Evolutionary conservation across 2,113 vertebrate species (phyloP).

Genomic region (Parus major): DNA sequence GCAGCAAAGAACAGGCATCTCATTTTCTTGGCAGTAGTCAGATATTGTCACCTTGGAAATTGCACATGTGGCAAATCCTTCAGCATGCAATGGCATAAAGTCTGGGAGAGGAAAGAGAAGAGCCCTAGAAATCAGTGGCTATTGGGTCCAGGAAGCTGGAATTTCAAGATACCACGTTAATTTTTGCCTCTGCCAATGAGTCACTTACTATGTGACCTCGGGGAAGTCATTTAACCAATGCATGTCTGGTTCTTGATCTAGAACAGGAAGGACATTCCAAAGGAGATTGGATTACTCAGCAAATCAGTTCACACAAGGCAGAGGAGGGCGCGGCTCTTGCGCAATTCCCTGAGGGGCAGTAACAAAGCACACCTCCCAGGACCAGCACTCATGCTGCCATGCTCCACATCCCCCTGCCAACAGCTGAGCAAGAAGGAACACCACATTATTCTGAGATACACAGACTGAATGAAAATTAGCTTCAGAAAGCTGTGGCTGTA

Average conservation of each 20-base stretch:
- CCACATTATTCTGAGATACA: neutral
- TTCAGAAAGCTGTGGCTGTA: neutral
- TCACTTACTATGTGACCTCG: neutral
- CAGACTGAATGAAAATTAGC: neutral
- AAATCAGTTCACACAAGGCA: neutral
- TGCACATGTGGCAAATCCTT: rapidly evolving
- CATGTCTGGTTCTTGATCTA: neutral
- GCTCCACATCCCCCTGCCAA: neutral
- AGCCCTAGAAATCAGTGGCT: neutral
- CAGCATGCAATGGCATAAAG: neutral
- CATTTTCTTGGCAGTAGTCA: neutral
- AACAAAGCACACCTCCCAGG: neutral
- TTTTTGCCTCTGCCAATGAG: neutral
- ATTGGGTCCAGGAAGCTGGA: neutral
- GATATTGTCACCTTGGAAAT: neutral
- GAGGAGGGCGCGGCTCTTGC: neutral
- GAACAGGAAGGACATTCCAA: constrained; percentile 17
- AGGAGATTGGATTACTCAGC: neutral
- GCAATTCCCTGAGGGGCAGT: neutral
- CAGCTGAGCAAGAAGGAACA: neutral
- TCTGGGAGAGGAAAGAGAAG: neutral
- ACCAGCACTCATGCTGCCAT: neutral
- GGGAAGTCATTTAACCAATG: neutral
- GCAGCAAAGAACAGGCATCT: neutral
- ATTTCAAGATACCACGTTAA: neutral